Conservation (phyloP, 1,140 invertebrate species). For the Campodea augens region DNA sequence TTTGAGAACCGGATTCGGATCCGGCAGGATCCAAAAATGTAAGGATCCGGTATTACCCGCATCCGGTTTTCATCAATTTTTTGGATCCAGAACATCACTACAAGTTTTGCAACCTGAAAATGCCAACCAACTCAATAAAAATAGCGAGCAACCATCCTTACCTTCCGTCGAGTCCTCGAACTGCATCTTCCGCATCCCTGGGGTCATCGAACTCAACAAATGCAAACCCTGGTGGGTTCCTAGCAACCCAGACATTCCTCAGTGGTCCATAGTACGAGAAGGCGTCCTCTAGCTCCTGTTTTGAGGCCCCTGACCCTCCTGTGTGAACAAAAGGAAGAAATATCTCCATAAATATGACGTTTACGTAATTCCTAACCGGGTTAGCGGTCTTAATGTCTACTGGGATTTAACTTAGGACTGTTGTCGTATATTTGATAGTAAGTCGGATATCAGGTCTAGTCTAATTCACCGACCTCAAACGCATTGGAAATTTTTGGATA, state of each 20-base stretch:
- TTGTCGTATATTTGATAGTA: neutral
- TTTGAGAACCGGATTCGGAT: too few relatives aligned
- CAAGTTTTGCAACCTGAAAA: too few relatives aligned
- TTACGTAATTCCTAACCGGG: neutral
- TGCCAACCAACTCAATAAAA: too few relatives aligned
- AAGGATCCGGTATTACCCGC: too few relatives aligned
- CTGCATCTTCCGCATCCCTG: conserved; percentile 80
- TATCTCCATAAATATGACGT: neutral
- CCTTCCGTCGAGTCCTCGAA: conserved; percentile 49
- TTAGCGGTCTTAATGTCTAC: neutral
- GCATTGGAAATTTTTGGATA: too few relatives aligned
- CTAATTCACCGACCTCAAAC: too few relatives aligned
- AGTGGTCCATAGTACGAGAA: conserved; percentile 88
- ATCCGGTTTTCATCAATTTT: too few relatives aligned
- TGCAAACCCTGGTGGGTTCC: conserved; percentile 83
- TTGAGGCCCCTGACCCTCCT: conserved; percentile 46
- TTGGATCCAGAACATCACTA: too few relatives aligned
- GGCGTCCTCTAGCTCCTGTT: conserved; percentile 77
- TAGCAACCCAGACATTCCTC: conserved; percentile 84
- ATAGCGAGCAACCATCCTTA: conserved; percentile 18
- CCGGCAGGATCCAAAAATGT: too few relatives aligned
- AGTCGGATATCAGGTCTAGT: neutral
- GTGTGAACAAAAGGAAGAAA: neutral
- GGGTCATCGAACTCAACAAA: conserved; percentile 89
- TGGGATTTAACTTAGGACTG: neutral